Evolutionary conservation across 1,140 invertebrate genomes (phyloP), one percentile per base, ranked within the genome.

Genomic region (Neomicropteryx cornuta): DNA sequence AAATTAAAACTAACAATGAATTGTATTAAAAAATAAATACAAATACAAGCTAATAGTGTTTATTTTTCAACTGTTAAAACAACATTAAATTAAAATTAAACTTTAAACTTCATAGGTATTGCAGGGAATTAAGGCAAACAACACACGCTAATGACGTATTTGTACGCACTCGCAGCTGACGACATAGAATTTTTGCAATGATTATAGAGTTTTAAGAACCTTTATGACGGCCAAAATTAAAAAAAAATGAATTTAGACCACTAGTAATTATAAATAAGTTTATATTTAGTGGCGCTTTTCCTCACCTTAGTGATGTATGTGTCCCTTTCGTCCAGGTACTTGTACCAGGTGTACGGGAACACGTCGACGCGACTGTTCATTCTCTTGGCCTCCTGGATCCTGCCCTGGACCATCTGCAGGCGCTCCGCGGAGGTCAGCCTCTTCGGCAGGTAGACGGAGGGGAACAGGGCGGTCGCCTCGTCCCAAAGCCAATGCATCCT

Each of bases 401-500:
- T 58, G 16, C 78, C 80, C 22, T 66, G 62, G 8, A 83, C 71
- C 33, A 81, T 56, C 11, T 64, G 55, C 1, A 68, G 49, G 44
- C 72, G 70, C 39, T 76, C 60, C 2, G 55, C 48, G 0, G 53
- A 23, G 8, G 52, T 54, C 28, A 72, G 50, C 11, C 58, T 53
- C 13, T 63, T 51, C 2, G 65, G 66, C 41, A 80, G 62, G 60
- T 86, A 86, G 10, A 84, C 56, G 0, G 81, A 84, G 0, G 82
- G 80, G 43, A 71, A 72, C 2, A 83, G 52, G 0, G 66, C 62
- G 18, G 73, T 65, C 37, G 71, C 70, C 35, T 66, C 54, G 1
- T 60, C 53, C 65, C 78, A 86, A n/a, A 84, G 58, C 81, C 81
- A 84, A 20, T 63, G 59, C 36, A 75, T 64, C 46, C 81, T 84